Percentiles rank a stretch among this genome's conserved stretches.
These are phyloP conservation scores for Luperina testacea DNA, from an alignment of 2,888 invertebrate genomes.

Conservation along the genomic window DNA sequence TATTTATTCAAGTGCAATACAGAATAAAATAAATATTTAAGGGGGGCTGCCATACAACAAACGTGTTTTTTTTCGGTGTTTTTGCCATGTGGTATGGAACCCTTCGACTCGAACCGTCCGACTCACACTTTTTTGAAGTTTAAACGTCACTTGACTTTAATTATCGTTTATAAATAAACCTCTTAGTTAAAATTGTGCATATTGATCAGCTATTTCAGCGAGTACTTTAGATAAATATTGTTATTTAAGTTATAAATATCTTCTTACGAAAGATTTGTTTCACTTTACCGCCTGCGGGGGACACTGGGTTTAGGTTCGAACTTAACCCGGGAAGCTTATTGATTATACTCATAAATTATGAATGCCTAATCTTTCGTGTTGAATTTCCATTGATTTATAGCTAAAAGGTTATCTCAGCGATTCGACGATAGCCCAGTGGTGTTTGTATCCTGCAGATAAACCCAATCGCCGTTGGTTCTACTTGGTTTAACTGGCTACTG, in stretches of 20 bases:
- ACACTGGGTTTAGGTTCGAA: not conserved
- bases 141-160: too few relatives aligned
- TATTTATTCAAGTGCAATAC: too few relatives aligned
- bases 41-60: too few relatives aligned
- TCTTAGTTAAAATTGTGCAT: too few relatives aligned
- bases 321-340: constrained; percentile 26
- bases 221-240: too few relatives aligned
- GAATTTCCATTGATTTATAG: constrained; percentile 38
- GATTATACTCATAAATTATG: constrained; percentile 48
- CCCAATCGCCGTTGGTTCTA: not conserved
- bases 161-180: too few relatives aligned
- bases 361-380: constrained; percentile 42
- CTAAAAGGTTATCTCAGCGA: constrained; percentile 40
- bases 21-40: too few relatives aligned
- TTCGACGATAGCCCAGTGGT: constrained; percentile 31
- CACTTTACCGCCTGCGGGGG: not conserved
- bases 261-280: not conserved
- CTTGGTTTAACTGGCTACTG: not conserved
- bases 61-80: too few relatives aligned
- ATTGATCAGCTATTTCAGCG: too few relatives aligned
- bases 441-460: constrained; percentile 27
- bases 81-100: too few relatives aligned
- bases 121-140: too few relatives aligned
- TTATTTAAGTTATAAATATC: not conserved
- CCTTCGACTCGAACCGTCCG: too few relatives aligned